Evolutionary conservation across 37 sponge, comb jelly and placozoan genomes (phyloP), one percentile per base, ranked within the genome.

Genomic region (Sycon ciliatum): DNA sequence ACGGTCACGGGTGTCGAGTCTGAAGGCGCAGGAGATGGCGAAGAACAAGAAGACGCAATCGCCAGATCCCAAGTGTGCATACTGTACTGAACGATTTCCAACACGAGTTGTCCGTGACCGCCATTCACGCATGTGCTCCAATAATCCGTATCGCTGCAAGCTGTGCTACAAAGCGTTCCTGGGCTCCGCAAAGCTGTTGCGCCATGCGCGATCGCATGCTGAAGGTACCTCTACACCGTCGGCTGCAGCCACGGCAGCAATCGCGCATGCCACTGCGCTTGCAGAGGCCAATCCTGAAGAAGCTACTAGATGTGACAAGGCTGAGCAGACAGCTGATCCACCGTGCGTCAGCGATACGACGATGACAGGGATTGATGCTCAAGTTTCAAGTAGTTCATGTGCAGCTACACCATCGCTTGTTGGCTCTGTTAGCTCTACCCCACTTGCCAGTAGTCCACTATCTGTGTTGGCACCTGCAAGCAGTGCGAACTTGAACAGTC

Each of bases 31-130:
- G 26, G 63, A 60, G 26, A 22, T 60, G 9, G 53, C 53, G 18
- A 60, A 28, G 63, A 60, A 60, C 63, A 60, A 60, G 16, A 11
- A 60, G 31, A 24, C 22, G 7, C 7, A 60, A 28, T 7, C 63
- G 11, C 63, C 63, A 22, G 63, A 60, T 60, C 63, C 63, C 63
- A 60, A 60, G 26, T 60, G 63, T 28, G 63, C 63, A 11, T 60
- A 60, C 32, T 60, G 63, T 28, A 7, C 7, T 9, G 7, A 24
- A 23, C 11, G 63, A 60, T 60, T 60, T 18, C 63, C 63, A 7
- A 60, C 31, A 30, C 11, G 63, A 60, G 63, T 60, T 28, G 63
- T 60, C 9, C 63, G 63, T 7, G 63, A 60, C 32, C 63, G 63
- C 7, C 63, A 60, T 28, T 60, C 63, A 28, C 63, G 63, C 16